Evolutionary conservation across 2,113 vertebrate genomes (phyloP).

Genomic region (Paedocypris sp.): DNA sequence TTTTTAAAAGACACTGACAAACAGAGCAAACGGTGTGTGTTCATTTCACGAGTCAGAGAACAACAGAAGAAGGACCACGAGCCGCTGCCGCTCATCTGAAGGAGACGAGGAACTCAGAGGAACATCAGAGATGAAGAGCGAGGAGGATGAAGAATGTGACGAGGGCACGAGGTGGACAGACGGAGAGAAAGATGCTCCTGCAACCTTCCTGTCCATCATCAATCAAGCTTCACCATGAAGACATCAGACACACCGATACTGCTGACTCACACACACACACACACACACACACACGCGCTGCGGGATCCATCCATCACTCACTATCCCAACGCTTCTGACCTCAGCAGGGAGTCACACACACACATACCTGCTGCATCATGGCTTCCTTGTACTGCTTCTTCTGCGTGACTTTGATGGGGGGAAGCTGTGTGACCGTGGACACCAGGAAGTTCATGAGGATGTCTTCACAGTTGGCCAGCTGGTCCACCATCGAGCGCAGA

Average conservation of each 20-base stretch:
- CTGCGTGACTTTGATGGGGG: constrained; percentile 70
- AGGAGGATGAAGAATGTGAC: not conserved
- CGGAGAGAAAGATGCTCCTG: not conserved
- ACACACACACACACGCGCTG: constrained; percentile 9
- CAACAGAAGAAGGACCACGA: not conserved
- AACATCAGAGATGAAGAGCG: not conserved
- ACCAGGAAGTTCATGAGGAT: constrained; percentile 71
- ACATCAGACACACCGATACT: constrained; percentile 53
- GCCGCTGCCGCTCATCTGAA: not conserved
- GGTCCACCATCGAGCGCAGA: constrained; percentile 59
- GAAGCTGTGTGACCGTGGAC: constrained; percentile 62
- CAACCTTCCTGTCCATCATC: constrained; percentile 30
- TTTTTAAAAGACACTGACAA: not conserved
- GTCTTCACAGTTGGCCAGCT: constrained; percentile 66
- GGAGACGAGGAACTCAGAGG: not conserved
- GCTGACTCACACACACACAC: constrained; percentile 50
- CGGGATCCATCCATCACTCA: constrained; percentile 8
- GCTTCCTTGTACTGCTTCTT: constrained; percentile 74
- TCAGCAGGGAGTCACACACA: constrained; percentile 11
- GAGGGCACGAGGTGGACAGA: not conserved
- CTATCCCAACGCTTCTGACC: not conserved
- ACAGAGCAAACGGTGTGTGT: not conserved
- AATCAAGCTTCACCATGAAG: constrained; percentile 54
- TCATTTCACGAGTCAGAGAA: constrained; percentile 18
- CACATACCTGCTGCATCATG: constrained; percentile 63